A percentile compares a stretch with the other conserved stretches of the same genome.
phyloP scores from a whole-genome alignment of 2,797 vertebrate species.

The Crenichthys baileyi region DNA sequence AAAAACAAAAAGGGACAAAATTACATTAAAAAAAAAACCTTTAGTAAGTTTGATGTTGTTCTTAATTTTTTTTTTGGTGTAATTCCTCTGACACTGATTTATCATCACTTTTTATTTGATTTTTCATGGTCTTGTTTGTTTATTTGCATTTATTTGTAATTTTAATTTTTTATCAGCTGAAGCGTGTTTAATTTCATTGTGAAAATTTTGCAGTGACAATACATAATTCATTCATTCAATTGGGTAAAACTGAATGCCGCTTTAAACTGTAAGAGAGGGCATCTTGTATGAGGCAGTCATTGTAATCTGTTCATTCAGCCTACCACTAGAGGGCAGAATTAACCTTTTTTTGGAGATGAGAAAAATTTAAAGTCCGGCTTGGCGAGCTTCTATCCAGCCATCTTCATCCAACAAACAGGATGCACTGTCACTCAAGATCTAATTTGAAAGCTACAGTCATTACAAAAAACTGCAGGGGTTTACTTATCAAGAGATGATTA shows the following conservation, averaged over 20 bases:
- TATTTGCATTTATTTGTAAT: not conserved
- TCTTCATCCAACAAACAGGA: conserved; percentile 20
- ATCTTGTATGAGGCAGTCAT: not conserved
- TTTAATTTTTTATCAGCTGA: not conserved
- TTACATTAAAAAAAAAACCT: too few relatives aligned
- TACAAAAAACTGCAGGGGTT: not conserved
- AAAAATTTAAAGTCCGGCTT: too few relatives aligned
- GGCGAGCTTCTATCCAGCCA: not conserved
- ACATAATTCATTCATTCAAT: not conserved
- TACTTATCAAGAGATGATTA: not conserved
- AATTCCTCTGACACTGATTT: not conserved
- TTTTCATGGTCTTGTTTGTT: not conserved
- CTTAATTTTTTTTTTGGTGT: not conserved
- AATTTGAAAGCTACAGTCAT: conserved; percentile 11
- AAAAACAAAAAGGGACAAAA: not conserved
- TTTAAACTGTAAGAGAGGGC: too few relatives aligned
- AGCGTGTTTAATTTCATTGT: not conserved
- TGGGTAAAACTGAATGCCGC: too few relatives aligned
- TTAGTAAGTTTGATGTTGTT: not conserved
- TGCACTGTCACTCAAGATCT: conserved; percentile 20
- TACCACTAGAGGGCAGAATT: conserved; percentile 63
- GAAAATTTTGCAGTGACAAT: not conserved
- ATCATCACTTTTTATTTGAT: not conserved
- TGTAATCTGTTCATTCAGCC: not conserved
- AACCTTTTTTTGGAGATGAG: conserved; percentile 9